Conservation (phyloP, 2,888 invertebrate species). For the Silvanus unidentatus region DNA sequence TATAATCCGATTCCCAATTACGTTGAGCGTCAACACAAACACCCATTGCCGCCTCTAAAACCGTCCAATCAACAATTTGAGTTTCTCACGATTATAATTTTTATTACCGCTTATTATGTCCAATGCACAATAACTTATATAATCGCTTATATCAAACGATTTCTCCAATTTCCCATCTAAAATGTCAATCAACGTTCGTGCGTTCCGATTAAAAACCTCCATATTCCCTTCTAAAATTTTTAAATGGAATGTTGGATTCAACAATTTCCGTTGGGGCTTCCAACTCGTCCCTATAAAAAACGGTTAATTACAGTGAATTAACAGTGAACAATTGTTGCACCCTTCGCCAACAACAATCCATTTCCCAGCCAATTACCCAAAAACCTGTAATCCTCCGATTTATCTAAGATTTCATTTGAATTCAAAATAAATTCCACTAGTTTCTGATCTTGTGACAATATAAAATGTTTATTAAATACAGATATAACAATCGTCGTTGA, state of each 20-base stretch:
- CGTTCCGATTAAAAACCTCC: not conserved
- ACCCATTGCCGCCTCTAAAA: slow-evolving; percentile 80
- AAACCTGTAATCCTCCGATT: slow-evolving; percentile 23
- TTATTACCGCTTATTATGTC: not conserved
- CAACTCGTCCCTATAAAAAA: not conserved
- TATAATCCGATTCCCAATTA: slow-evolving; percentile 63
- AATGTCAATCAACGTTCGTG: not conserved
- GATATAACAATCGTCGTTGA: no score
- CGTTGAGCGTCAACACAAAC: slow-evolving; percentile 65
- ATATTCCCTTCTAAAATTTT: not conserved
- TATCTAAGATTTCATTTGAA: slow-evolving; percentile 23
- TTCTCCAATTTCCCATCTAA: not conserved
- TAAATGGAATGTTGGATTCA: not conserved
- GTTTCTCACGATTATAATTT: not conserved
- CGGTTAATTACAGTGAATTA: no score
- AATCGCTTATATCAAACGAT: not conserved
- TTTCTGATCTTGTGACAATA: slow-evolving; percentile 49
- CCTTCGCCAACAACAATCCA: slow-evolving; percentile 25
- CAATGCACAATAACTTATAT: not conserved
- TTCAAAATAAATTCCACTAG: slow-evolving; percentile 46
- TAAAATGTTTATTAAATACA: slow-evolving; percentile 35
- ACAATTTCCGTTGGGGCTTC: not conserved
- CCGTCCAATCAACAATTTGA: not conserved
- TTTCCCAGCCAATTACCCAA: slow-evolving; percentile 27
- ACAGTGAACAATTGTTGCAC: no score